Percentiles rank a stretch among this genome's conserved stretches.
phyloP scores from a whole-genome alignment of 2,113 vertebrate species.

The Cacatua alba region DNA sequence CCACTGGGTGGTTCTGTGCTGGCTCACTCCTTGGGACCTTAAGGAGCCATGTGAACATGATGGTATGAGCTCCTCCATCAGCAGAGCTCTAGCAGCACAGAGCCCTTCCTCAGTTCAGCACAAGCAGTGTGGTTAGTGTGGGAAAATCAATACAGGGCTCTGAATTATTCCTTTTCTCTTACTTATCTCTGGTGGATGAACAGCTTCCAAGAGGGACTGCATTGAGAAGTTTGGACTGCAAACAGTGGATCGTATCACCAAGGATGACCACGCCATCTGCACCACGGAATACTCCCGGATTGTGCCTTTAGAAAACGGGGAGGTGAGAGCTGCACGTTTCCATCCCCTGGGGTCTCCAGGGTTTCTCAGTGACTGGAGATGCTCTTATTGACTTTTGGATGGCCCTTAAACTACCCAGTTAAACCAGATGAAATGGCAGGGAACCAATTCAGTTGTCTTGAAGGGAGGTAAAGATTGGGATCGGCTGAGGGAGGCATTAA shows the following conservation, averaged over 20 bases:
- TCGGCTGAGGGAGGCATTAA: background rate
- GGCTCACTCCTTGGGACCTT: background rate
- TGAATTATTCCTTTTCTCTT: background rate
- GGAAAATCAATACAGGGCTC: background rate
- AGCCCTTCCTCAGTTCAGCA: background rate
- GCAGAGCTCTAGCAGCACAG: background rate
- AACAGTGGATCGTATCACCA: constrained; percentile 86
- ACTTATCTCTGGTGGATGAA: background rate
- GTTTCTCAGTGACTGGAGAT: background rate
- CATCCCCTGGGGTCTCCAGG: background rate
- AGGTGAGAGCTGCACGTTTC: constrained; percentile 73
- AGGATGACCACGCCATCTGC: constrained; percentile 86
- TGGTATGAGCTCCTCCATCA: background rate
- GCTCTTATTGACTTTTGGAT: background rate
- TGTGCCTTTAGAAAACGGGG: constrained; percentile 94
- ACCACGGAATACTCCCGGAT: constrained; percentile 93
- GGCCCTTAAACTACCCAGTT: background rate
- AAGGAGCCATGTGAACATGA: rapidly evolving
- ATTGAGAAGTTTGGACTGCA: constrained; percentile 89
- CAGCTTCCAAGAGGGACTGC: constrained; percentile 94
- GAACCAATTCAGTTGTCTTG: background rate
- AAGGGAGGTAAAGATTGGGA: background rate
- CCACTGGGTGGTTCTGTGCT: background rate
- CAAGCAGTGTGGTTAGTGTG: background rate
- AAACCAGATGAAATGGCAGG: background rate